Evolutionary conservation across 2,888 invertebrate genomes (phyloP).

Genomic region (Himalopsyche tibetana): DNA sequence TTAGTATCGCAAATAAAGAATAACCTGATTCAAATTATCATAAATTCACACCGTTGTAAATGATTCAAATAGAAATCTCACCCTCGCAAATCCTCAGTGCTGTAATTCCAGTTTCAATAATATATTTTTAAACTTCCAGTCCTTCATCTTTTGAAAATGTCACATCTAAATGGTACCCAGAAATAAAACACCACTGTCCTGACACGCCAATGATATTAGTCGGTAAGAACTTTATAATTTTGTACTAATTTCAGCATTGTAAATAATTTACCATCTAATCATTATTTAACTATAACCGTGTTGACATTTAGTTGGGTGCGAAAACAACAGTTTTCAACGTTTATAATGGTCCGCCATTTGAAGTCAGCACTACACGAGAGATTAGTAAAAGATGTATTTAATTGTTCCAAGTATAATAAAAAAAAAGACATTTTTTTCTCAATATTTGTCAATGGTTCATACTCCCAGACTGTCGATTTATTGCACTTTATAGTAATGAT

Average conservation of each 20-base stretch:
- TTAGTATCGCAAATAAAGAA: too few species aligned
- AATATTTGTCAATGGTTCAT: too few species aligned
- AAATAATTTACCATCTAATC: not conserved
- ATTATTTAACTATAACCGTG: too few species aligned
- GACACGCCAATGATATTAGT: constrained; percentile 99
- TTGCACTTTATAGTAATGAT: too few species aligned
- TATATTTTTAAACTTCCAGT: constrained; percentile 75
- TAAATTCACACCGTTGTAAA: not conserved
- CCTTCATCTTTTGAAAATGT: constrained; percentile 99
- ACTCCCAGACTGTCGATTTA: too few species aligned
- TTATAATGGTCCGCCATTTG: too few species aligned
- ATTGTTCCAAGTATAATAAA: too few species aligned
- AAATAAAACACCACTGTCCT: constrained; percentile 99
- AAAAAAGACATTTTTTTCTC: too few species aligned
- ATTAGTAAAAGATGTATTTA: too few species aligned
- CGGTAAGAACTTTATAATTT: constrained; percentile 79
- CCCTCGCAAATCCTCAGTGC: not conserved
- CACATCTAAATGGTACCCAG: constrained; percentile 99
- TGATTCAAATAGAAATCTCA: not conserved
- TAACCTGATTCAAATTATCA: constrained; percentile 1
- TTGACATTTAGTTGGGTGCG: too few species aligned
- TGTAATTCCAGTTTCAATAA: constrained; percentile 17
- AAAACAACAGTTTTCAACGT: too few species aligned
- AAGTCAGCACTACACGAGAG: too few species aligned
- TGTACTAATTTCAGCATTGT: not conserved